Conservation (phyloP, 2,113 vertebrate genomes). For the Microcebus griseorufus region DNA sequence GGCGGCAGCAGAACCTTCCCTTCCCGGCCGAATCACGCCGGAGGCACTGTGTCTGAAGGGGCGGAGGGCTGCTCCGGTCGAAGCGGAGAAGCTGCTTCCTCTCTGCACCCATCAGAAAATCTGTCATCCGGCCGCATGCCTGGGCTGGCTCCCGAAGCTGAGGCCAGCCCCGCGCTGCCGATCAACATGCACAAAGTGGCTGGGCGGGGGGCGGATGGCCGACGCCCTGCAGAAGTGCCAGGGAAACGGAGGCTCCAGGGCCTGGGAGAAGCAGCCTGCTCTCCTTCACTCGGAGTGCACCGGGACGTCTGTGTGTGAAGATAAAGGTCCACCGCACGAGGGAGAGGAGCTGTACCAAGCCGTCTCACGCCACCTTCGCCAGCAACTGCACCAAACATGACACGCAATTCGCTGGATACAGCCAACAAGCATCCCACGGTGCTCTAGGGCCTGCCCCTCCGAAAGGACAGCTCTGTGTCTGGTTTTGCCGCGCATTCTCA, state of each 20-base stretch:
- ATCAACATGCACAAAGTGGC: accelerated
- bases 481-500: background rate
- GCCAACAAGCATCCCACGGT: background rate
- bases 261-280: background rate
- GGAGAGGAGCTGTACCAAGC: background rate
- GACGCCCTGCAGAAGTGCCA: background rate
- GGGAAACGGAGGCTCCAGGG: background rate
- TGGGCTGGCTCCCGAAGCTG: background rate
- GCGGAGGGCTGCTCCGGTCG: background rate
- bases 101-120: background rate
- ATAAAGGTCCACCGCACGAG: background rate
- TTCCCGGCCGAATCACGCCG: accelerated
- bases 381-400: background rate
- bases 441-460: accelerated
- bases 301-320: background rate
- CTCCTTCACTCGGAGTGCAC: background rate
- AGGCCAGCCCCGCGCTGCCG: background rate
- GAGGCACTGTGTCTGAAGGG: background rate
- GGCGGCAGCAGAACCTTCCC: background rate
- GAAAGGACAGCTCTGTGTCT: accelerated
- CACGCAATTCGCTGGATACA: accelerated
- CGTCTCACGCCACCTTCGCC: background rate
- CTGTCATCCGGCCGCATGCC: accelerated
- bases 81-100: background rate
- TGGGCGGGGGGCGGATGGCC: background rate